These are phyloP conservation scores for Pelmatolapia mariae DNA, from an alignment of 2,113 vertebrate genomes.

Conservation along the genomic window DNA sequence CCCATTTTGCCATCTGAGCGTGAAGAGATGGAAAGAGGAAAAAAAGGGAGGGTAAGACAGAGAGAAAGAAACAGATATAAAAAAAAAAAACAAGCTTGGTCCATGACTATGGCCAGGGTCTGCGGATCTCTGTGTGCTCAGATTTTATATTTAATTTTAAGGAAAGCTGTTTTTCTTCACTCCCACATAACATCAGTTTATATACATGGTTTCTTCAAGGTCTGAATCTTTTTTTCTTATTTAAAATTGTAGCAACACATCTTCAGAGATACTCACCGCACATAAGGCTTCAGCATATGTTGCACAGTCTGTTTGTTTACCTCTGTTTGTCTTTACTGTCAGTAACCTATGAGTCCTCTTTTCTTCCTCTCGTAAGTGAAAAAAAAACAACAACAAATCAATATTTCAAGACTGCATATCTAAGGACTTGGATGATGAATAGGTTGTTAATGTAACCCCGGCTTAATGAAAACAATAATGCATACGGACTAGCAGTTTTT, in stretches of 20 bases:
- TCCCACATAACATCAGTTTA: not conserved
- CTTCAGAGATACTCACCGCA: conserved; percentile 46
- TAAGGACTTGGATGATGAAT: not conserved
- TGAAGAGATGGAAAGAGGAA: not conserved
- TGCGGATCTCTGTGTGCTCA: not conserved
- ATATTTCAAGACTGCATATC: not conserved
- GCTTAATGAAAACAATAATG: not conserved
- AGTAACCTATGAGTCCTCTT: not conserved
- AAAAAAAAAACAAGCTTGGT: not conserved
- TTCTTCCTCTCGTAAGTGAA: not conserved
- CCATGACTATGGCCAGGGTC: not conserved
- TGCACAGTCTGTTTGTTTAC: not conserved
- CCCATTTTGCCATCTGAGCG: not conserved
- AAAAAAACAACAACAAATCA: not conserved
- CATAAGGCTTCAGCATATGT: conserved; percentile 12
- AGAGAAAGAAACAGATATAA: not conserved
- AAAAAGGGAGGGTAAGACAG: not conserved
- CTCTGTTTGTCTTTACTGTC: conserved; percentile 1
- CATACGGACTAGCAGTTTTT: not conserved
- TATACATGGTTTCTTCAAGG: not conserved
- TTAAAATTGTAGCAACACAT: conserved; percentile 8
- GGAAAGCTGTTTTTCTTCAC: not conserved
- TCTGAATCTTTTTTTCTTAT: not conserved
- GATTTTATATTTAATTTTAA: not conserved
- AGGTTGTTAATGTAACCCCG: not conserved